A percentile compares a stretch with the other conserved stretches of the same genome.
phyloP scores from a whole-genome alignment of 2,888 invertebrate species.

The Trissonchulus sp. region DNA sequence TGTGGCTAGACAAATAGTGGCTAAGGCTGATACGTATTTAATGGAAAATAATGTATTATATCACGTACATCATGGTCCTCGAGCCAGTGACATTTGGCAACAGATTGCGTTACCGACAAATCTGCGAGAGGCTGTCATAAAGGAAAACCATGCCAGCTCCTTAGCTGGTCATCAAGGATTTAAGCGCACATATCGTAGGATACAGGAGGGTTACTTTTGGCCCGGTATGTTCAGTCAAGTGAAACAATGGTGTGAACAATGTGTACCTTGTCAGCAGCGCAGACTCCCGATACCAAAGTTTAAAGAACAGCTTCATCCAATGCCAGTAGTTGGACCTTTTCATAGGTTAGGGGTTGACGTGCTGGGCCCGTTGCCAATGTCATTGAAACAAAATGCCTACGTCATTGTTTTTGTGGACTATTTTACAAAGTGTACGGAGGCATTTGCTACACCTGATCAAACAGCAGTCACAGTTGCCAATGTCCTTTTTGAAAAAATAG shows the following conservation, averaged over 20 bases:
- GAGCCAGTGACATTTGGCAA: too few species aligned
- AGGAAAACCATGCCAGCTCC: constrained; percentile 25
- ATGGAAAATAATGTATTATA: too few species aligned
- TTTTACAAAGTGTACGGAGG: constrained; percentile 37
- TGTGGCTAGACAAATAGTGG: too few species aligned
- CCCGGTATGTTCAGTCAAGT: constrained; percentile 32
- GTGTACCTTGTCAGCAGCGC: constrained; percentile 34
- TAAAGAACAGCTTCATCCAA: constrained; percentile 28
- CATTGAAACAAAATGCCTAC: constrained; percentile 36
- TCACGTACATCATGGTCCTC: too few species aligned
- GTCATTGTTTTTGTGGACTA: constrained; percentile 36
- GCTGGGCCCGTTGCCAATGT: constrained; percentile 37
- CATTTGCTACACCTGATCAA: constrained; percentile 43
- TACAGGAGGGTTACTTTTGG: constrained; percentile 36
- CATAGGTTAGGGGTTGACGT: constrained; percentile 38
- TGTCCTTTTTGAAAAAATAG: constrained; percentile 34
- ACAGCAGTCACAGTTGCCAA: constrained; percentile 43
- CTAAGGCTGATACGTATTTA: too few species aligned
- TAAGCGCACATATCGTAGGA: constrained; percentile 31
- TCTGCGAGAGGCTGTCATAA: neutral
- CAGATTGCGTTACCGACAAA: neutral
- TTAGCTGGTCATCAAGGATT: constrained; percentile 37
- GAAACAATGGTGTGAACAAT: constrained; percentile 28
- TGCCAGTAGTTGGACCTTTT: constrained; percentile 35
- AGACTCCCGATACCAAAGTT: constrained; percentile 23